A percentile compares a stretch with the other conserved stretches of the same genome.
These are phyloP conservation scores for Catharus ustulatus DNA, from an alignment of 2,797 vertebrate genomes.

Conservation along the genomic window DNA sequence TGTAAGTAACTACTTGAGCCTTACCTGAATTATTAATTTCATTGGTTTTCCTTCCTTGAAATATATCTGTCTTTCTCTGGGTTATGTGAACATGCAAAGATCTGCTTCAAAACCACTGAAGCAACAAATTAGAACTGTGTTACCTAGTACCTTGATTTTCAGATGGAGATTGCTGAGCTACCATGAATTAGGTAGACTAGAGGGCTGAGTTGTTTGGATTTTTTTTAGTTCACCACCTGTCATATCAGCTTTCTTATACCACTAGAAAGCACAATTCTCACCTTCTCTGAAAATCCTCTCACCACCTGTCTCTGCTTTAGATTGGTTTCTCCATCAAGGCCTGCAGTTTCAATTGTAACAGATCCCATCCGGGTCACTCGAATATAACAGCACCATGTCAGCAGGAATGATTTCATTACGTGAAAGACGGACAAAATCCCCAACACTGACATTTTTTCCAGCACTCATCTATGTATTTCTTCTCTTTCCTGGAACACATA, in stretches of 20 bases:
- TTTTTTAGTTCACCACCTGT: neutral
- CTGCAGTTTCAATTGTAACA: conserved; percentile 93
- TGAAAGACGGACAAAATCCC: conserved; percentile 90
- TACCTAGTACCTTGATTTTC: neutral
- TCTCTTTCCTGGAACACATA: conserved; percentile 78
- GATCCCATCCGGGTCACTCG: conserved; percentile 88
- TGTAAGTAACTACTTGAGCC: neutral
- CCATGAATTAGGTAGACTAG: neutral
- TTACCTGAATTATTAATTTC: neutral
- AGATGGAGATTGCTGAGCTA: neutral
- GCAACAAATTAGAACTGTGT: neutral
- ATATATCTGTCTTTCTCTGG: neutral
- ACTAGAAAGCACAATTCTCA: conserved; percentile 45
- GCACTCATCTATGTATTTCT: conserved; percentile 78
- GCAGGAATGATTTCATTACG: conserved; percentile 94
- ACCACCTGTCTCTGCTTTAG: conserved; percentile 94
- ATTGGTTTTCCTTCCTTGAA: neutral
- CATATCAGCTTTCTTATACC: neutral
- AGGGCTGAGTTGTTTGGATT: fast-evolving
- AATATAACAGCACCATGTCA: conserved; percentile 90
- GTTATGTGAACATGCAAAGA: neutral
- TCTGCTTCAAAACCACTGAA: neutral
- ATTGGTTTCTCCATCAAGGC: conserved; percentile 94
- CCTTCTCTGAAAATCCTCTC: conserved; percentile 81
- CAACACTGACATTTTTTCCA: conserved; percentile 92